A percentile compares a stretch with the other conserved stretches of the same genome.
Conservation (phyloP, 2,113 vertebrate species). For the Tenebrosternarchus preto region DNA sequence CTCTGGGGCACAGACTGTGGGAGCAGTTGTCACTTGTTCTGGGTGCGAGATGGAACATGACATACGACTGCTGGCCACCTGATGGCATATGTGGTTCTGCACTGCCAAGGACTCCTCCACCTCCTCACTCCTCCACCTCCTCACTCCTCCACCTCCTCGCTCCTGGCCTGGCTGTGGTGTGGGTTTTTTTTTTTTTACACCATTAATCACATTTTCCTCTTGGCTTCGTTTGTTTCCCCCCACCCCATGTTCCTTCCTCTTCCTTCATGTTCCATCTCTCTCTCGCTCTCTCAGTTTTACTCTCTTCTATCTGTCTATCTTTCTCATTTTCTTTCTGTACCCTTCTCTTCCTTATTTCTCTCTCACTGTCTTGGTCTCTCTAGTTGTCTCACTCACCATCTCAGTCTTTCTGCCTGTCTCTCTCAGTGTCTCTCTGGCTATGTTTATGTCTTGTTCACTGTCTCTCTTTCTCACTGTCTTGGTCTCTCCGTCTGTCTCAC, state of each 20-base stretch:
- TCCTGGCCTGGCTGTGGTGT: neutral
- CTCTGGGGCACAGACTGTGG: slow-evolving; percentile 51
- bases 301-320: slow-evolving; percentile 3
- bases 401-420: neutral
- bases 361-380: neutral
- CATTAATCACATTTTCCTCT: slow-evolving; percentile 55
- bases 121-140: slow-evolving; percentile 52
- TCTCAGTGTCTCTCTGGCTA: too few relatives aligned
- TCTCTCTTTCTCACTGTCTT: too few relatives aligned
- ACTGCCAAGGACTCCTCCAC: slow-evolving; percentile 51
- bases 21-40: slow-evolving; percentile 56
- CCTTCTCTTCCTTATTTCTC: neutral
- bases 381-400: neutral
- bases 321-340: neutral
- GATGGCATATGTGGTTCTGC: slow-evolving; percentile 47
- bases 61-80: slow-evolving; percentile 53
- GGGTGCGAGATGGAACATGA: slow-evolving; percentile 49
- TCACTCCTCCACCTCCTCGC: slow-evolving; percentile 49
- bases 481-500: neutral
- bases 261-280: slow-evolving; percentile 8
- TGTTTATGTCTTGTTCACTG: too few relatives aligned
- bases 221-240: slow-evolving; percentile 35
- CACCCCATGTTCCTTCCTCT: neutral
- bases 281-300: neutral
- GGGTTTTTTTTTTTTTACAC: slow-evolving; percentile 46